Percentiles rank a stretch among this genome's conserved stretches.
Evolutionary conservation across 2,797 vertebrate genomes (phyloP).

Genomic region (Typhlichthys subterraneus): DNA sequence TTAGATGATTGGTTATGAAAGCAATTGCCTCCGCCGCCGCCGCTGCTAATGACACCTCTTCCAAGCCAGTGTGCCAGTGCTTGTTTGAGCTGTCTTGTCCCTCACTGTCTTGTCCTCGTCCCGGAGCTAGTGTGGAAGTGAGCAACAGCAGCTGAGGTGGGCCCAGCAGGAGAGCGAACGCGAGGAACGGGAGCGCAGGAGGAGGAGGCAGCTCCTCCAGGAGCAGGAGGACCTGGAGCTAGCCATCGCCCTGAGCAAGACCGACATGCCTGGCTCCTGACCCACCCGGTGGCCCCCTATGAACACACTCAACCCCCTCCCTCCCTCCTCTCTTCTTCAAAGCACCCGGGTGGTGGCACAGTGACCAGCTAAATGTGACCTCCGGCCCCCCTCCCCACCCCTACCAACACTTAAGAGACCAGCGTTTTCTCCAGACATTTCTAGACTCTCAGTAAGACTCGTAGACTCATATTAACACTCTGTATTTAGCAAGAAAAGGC

Average conservation of each 20-base stretch:
- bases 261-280: slow-evolving; percentile 86
- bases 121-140: slow-evolving; percentile 88
- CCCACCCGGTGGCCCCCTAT: slow-evolving; percentile 30
- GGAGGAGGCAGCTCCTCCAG: slow-evolving; percentile 84
- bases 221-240: slow-evolving; percentile 94
- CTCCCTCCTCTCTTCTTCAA: not conserved
- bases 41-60: too few species aligned
- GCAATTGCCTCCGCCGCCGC: too few species aligned
- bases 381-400: slow-evolving; percentile 42
- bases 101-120: slow-evolving; percentile 17
- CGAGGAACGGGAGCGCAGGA: slow-evolving; percentile 88
- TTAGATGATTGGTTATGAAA: too few species aligned
- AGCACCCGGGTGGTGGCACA: slow-evolving; percentile 22
- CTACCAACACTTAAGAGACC: slow-evolving; percentile 43
- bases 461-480: slow-evolving; percentile 47
- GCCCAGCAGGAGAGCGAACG: slow-evolving; percentile 91
- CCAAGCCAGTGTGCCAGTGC: not conserved
- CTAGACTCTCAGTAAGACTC: slow-evolving; percentile 53
- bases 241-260: slow-evolving; percentile 94
- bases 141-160: slow-evolving; percentile 94
- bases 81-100: not conserved
- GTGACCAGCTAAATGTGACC: slow-evolving; percentile 38
- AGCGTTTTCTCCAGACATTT: slow-evolving; percentile 40
- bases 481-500: slow-evolving; percentile 52
- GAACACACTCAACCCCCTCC: not conserved